Percentiles rank a stretch among this genome's conserved stretches.
Conservation (phyloP, 1,140 invertebrate genomes). For the Goniozus legneri region DNA sequence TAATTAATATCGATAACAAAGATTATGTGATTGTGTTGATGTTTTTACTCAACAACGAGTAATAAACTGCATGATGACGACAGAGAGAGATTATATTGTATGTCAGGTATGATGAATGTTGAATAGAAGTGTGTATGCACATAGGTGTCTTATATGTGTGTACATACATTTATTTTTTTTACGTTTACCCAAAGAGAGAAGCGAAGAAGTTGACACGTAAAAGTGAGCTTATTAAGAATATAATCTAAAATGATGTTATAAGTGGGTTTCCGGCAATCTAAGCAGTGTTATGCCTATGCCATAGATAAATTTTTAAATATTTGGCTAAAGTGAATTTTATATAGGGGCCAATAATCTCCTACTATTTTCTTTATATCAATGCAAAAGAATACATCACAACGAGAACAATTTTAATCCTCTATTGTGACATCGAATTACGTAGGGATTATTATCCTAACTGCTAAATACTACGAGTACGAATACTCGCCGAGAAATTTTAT, state of each 20-base stretch:
- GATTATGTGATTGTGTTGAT: slow-evolving; percentile 38
- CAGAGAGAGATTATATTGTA: slow-evolving; percentile 43
- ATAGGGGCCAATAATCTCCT: no score
- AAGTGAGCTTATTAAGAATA: slow-evolving; percentile 37
- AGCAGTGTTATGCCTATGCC: no score
- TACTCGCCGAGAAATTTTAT: slow-evolving; percentile 30
- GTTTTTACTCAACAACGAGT: slow-evolving; percentile 31
- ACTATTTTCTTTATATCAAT: no score
- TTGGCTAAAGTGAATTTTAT: no score
- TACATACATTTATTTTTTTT: slow-evolving; percentile 40
- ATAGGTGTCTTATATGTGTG: slow-evolving; percentile 21
- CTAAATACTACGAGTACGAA: slow-evolving; percentile 24
- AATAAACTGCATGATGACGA: slow-evolving; percentile 25
- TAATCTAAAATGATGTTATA: no score
- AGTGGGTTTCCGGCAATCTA: no score
- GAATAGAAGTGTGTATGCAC: slow-evolving; percentile 25
- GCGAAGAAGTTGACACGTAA: slow-evolving; percentile 16
- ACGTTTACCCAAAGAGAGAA: slow-evolving; percentile 47
- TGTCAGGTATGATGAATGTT: slow-evolving; percentile 19
- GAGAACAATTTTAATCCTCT: no score
- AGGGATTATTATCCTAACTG: slow-evolving; percentile 21
- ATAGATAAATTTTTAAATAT: no score
- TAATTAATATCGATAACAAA: slow-evolving; percentile 34
- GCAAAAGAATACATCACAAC: no score
- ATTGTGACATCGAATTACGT: slow-evolving; percentile 25